Conservation (phyloP, 2,888 invertebrate species). For the Stratiomys singularior region DNA sequence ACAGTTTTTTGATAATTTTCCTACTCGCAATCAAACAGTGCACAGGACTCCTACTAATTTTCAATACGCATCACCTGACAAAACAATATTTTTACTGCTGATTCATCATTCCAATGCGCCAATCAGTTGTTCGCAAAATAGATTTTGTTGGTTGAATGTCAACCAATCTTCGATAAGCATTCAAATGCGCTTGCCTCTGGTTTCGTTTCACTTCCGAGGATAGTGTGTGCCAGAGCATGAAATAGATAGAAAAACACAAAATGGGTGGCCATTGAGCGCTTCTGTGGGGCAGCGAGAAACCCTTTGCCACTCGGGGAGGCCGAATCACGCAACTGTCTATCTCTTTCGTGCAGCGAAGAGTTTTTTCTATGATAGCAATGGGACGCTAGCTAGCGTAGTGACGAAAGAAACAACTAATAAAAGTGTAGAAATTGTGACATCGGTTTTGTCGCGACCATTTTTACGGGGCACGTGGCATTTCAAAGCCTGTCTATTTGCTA, state of each 20-base stretch:
- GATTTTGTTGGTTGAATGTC: conserved; percentile 17
- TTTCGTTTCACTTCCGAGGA: neutral
- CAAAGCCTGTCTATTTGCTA: neutral
- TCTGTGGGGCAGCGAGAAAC: neutral
- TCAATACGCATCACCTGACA: too few species aligned
- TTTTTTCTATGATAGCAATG: neutral
- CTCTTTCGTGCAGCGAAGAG: neutral
- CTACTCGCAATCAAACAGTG: too few species aligned
- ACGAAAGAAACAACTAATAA: neutral
- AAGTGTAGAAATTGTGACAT: neutral
- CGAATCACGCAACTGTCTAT: neutral
- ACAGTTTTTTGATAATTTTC: too few species aligned
- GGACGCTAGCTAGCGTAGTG: neutral
- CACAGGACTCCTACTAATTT: too few species aligned
- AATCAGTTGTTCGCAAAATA: conserved; percentile 46
- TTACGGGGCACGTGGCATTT: neutral
- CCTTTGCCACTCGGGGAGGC: neutral
- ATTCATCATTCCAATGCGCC: conserved; percentile 7
- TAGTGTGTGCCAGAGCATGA: neutral
- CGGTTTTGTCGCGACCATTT: conserved; percentile 9
- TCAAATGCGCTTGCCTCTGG: conserved; percentile 44
- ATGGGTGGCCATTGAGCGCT: neutral
- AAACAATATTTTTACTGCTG: neutral
- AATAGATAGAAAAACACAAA: neutral
- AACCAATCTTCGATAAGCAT: conserved; percentile 41